A percentile compares a stretch with the other conserved stretches of the same genome.
phyloP scores from a whole-genome alignment of 2,888 invertebrate species.

The Iphiclides podalirius region DNA sequence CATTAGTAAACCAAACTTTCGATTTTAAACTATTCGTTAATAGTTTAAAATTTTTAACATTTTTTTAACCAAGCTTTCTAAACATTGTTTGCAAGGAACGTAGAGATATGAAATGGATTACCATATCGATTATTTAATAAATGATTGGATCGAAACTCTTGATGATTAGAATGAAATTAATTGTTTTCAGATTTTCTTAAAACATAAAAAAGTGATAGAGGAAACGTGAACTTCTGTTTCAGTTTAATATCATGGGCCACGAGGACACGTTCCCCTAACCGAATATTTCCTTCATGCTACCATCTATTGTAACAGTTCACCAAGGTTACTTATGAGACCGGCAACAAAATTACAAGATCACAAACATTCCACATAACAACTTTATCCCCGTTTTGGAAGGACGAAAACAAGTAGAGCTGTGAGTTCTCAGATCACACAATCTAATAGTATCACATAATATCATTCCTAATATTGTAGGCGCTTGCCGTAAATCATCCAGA shows the following conservation, averaged over 20 bases:
- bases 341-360: conserved; percentile 8
- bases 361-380: conserved; percentile 12
- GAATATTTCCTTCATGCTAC: not conserved
- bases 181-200: no score
- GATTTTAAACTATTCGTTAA: no score
- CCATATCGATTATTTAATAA: no score
- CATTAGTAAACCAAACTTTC: no score
- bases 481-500: conserved; percentile 22
- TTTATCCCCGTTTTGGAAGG: conserved; percentile 3
- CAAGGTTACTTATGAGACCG: conserved; percentile 7
- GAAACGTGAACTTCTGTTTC: no score
- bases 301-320: conserved; percentile 2
- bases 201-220: no score
- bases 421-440: conserved; percentile 9
- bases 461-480: conserved; percentile 9
- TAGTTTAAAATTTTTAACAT: no score
- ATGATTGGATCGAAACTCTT: no score
- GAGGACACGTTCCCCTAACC: not conserved
- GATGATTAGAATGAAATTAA: no score
- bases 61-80: no score
- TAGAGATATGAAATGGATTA: no score
- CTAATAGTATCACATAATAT: conserved; percentile 15
- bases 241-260: not conserved
- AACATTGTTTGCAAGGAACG: no score
- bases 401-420: conserved; percentile 9